Evolutionary conservation across 2,797 vertebrate genomes (phyloP).

Genomic region (Halcyon leucocephala): DNA sequence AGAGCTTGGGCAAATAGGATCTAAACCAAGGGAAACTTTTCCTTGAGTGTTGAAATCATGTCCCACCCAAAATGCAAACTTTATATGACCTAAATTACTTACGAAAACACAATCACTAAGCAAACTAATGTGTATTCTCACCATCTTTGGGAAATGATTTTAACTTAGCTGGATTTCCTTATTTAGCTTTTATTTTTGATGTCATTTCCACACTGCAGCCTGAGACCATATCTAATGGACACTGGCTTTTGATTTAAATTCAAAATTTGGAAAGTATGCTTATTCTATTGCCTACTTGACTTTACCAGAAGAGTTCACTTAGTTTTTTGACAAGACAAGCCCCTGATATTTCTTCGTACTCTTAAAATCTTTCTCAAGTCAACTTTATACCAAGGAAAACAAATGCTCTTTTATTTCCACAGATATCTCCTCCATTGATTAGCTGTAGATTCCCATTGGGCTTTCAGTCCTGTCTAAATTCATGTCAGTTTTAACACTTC

Average conservation of each 20-base stretch:
- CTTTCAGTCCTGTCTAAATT: slow-evolving; percentile 72
- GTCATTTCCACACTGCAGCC: slow-evolving; percentile 15
- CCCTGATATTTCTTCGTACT: background rate
- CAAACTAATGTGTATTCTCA: background rate
- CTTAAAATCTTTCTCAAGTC: slow-evolving; percentile 7
- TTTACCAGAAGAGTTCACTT: slow-evolving; percentile 60
- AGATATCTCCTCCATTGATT: background rate
- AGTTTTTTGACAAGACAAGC: slow-evolving; percentile 28
- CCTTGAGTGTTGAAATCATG: slow-evolving; percentile 64
- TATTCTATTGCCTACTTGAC: slow-evolving; percentile 2
- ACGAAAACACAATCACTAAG: background rate
- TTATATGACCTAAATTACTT: background rate
- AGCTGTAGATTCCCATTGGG: slow-evolving; percentile 39
- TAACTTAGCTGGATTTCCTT: slow-evolving; percentile 43
- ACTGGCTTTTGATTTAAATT: slow-evolving; percentile 27
- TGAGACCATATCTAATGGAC: background rate
- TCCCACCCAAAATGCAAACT: slow-evolving; percentile 30
- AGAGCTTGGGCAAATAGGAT: slow-evolving; percentile 21
- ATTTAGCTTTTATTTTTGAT: slow-evolving; percentile 22
- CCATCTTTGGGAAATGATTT: slow-evolving; percentile 57
- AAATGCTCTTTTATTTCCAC: background rate
- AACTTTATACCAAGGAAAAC: background rate
- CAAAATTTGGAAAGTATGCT: background rate
- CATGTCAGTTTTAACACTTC: slow-evolving; percentile 76
- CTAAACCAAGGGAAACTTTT: slow-evolving; percentile 39